Base-by-base conservation (phyloP, 1,140 invertebrate species). In the Drosophila fuyamai region DNA sequence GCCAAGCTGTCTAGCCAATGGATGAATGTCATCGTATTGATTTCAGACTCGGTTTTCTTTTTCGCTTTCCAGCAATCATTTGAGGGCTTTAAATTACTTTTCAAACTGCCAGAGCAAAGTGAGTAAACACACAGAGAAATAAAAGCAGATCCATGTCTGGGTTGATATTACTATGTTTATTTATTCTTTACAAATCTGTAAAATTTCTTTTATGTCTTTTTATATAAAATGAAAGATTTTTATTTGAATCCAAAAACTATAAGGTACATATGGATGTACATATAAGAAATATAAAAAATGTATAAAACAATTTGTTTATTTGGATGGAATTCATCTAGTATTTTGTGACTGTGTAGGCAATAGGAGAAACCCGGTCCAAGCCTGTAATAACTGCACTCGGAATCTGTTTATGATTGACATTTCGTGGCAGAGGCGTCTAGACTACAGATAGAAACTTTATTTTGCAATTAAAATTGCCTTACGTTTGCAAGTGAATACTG, bases 11-110 rank as follows among this genome's bases (percentile, higher is more conserved):
- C 84, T 89, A 84, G 84, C 83, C 80, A 47, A 68, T 74, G 68
- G 68, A 63, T 89, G 84, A 79, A 89, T 84, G 79, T 85, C 82
- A 63, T 61, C 53, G 79, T 81, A 89, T 89, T 75, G 84, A 86
- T 86, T 82, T 82, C 63, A 50, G 58, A 54, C 38, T 66, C 66
- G 40, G 23, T 68, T 61, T 32, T 62, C 65, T 58, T 53, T 71
- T 50, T 65, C 14, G 38, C 63, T 41, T 61, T 58, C 16, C 43
- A 63, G 55, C 56, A 71, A 35, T 56, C 44, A 41, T 50, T 79
- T 63, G 48, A 68, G 27, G 18, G 71, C 66, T 74, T 84, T 59
- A 89, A 89, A 89, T 88, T 77, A 86, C 76, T 83, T 88, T 89
- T 60, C 50, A 60, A 89, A 77, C 67, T 77, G 72, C 10, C 84